Percentiles rank a stretch among this genome's conserved stretches.
phyloP scores from a whole-genome alignment of 2,113 vertebrate species.

The Sula dactylatra region DNA sequence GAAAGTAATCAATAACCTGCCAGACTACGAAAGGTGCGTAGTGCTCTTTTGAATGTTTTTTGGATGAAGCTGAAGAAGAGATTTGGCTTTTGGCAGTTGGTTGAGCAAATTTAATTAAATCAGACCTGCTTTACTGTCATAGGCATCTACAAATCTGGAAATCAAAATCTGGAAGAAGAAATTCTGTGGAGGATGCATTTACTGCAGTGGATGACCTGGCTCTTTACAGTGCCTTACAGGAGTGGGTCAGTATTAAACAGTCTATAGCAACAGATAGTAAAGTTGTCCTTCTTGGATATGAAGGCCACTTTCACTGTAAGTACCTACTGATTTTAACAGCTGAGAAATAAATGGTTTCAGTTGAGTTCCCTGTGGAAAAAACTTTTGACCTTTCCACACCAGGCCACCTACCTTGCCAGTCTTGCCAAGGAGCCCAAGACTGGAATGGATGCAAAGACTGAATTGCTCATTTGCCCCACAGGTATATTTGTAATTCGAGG shows the following conservation, averaged over 20 bases:
- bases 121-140: neutral
- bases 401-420: neutral
- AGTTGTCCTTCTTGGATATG: neutral
- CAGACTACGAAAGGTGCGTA: neutral
- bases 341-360: neutral
- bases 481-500: neutral
- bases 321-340: neutral
- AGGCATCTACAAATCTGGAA: neutral
- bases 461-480: neutral
- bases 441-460: neutral
- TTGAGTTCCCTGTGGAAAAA: neutral
- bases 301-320: neutral
- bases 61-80: slow-evolving; percentile 15
- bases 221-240: neutral
- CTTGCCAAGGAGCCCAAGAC: neutral
- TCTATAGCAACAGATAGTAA: neutral
- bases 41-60: slow-evolving; percentile 22
- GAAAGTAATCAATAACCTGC: slow-evolving; percentile 35
- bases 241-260: neutral
- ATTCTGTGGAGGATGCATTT: neutral
- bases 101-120: slow-evolving; percentile 18
- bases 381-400: neutral
- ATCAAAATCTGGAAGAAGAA: neutral
- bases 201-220: neutral
- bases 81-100: slow-evolving; percentile 21